A percentile compares a stretch with the other conserved stretches of the same genome.
These are phyloP conservation scores for Chaetodon trifascialis DNA, from an alignment of 2,113 vertebrate species.

Conservation along the genomic window DNA sequence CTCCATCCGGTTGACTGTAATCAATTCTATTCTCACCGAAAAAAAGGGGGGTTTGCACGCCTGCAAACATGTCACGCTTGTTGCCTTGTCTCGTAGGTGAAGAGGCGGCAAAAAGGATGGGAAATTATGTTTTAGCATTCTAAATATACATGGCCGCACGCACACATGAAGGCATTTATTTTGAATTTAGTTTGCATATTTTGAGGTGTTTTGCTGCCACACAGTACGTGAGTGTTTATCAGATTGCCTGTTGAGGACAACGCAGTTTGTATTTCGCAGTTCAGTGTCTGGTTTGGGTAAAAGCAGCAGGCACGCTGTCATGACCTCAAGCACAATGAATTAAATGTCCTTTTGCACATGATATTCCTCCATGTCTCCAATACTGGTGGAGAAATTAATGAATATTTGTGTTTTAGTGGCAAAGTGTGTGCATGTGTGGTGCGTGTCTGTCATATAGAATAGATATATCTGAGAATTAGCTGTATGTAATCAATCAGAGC, in stretches of 20 bases:
- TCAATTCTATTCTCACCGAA: slow-evolving; percentile 86
- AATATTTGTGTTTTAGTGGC: too few species aligned
- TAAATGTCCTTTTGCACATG: not conserved
- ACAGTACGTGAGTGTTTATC: slow-evolving; percentile 52
- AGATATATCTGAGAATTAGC: not conserved
- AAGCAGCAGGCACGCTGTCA: not conserved
- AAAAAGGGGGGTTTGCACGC: slow-evolving; percentile 86
- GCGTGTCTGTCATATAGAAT: not conserved
- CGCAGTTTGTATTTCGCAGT: slow-evolving; percentile 25
- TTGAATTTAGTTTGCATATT: slow-evolving; percentile 51
- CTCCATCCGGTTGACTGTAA: slow-evolving; percentile 88
- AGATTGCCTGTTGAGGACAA: slow-evolving; percentile 45
- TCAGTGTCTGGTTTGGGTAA: too few species aligned
- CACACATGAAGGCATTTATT: slow-evolving; percentile 30
- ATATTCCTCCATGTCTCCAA: too few species aligned
- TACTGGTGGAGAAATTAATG: too few species aligned
- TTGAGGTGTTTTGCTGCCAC: slow-evolving; percentile 49
- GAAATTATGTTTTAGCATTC: slow-evolving; percentile 82
- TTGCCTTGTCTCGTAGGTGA: slow-evolving; percentile 81
- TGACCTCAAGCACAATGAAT: slow-evolving; percentile 1
- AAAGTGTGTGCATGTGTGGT: not conserved
- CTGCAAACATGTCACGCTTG: slow-evolving; percentile 92
- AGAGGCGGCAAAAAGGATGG: slow-evolving; percentile 51
- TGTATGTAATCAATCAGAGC: not conserved
- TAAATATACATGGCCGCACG: slow-evolving; percentile 69